A percentile compares a stretch with the other conserved stretches of the same genome.
These are phyloP conservation scores for Trypoxylon attenuatum DNA, from an alignment of 2,888 invertebrate genomes.

Conservation along the genomic window DNA sequence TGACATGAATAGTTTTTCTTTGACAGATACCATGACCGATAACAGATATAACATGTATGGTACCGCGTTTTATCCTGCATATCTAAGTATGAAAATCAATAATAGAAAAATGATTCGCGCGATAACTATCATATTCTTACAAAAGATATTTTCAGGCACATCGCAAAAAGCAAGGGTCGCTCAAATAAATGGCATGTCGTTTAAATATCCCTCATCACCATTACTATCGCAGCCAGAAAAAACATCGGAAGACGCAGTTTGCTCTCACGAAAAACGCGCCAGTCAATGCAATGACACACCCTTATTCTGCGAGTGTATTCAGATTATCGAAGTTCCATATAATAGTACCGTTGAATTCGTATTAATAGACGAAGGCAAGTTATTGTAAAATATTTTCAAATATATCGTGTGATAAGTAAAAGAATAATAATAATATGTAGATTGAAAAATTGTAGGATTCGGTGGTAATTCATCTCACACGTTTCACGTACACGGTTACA, in stretches of 20 bases:
- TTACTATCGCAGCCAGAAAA: constrained; percentile 77
- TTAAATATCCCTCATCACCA: constrained; percentile 78
- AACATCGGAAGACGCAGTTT: constrained; percentile 50
- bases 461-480: constrained; percentile 77
- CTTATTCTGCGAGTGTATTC: constrained; percentile 77
- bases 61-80: constrained; percentile 76
- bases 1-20: constrained; percentile 71
- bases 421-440: background rate
- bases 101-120: background rate
- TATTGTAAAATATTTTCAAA: background rate
- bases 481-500: constrained; percentile 79
- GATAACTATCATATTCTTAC: background rate
- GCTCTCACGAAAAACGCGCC: constrained; percentile 66
- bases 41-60: constrained; percentile 77
- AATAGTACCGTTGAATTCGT: constrained; percentile 78
- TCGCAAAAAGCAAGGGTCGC: constrained; percentile 55
- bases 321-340: constrained; percentile 75
- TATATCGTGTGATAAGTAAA: background rate
- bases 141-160: constrained; percentile 37
- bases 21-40: constrained; percentile 76
- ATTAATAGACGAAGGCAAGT: constrained; percentile 79
- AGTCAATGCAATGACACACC: constrained; percentile 52
- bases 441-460: constrained; percentile 71
- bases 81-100: constrained; percentile 72
- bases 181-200: constrained; percentile 80